Evolutionary conservation across 2,797 vertebrate species (phyloP).

Genomic region (Crocodylus rhombifer): DNA sequence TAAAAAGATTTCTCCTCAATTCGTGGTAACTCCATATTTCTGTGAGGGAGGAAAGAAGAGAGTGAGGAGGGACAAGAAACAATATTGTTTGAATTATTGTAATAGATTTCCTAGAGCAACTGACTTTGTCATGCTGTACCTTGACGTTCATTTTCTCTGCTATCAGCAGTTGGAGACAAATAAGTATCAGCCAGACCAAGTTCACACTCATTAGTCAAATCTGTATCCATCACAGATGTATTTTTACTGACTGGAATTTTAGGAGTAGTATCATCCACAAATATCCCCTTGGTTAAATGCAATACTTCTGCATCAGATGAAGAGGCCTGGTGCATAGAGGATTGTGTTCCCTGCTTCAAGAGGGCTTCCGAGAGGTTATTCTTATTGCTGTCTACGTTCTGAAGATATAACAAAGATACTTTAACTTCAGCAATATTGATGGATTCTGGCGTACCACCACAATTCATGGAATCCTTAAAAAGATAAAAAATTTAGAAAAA

Average conservation of each 20-base stretch:
- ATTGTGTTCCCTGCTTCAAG: constrained; percentile 72
- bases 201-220: constrained; percentile 40
- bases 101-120: neutral
- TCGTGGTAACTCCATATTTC: too few relatives aligned
- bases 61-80: too few relatives aligned
- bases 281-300: constrained; percentile 71
- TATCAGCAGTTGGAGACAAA: constrained; percentile 84
- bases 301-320: constrained; percentile 48
- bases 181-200: constrained; percentile 83
- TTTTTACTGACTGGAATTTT: constrained; percentile 42
- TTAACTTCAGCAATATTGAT: constrained; percentile 17
- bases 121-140: constrained; percentile 46
- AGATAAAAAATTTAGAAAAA: neutral
- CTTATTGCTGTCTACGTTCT: constrained; percentile 45
- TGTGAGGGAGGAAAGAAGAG: too few relatives aligned
- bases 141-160: constrained; percentile 46
- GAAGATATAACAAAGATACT: constrained; percentile 79
- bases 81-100: neutral
- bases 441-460: constrained; percentile 2
- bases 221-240: constrained; percentile 62
- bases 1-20: too few relatives aligned
- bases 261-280: constrained; percentile 58
- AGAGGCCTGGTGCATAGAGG: constrained; percentile 77
- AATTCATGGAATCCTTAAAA: neutral
- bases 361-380: constrained; percentile 51